Conservation (phyloP, 2,888 invertebrate species). For the Rhagonycha lutea region DNA sequence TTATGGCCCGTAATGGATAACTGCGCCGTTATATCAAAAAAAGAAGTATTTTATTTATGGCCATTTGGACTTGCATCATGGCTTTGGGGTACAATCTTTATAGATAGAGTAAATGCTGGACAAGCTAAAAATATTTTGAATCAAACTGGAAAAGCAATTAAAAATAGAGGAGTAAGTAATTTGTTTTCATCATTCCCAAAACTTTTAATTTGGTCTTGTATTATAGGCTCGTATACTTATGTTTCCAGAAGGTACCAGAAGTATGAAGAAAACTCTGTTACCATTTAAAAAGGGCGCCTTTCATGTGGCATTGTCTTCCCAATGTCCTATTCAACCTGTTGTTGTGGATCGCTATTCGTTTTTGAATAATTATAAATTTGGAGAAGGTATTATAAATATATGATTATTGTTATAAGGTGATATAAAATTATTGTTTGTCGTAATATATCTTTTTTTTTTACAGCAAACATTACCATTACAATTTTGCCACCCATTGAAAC, state of each 20-base stretch:
- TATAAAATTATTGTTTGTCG: no score
- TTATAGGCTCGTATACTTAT: slow-evolving; percentile 68
- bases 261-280: slow-evolving; percentile 73
- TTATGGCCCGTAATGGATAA: slow-evolving; percentile 82
- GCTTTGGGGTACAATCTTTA: slow-evolving; percentile 89
- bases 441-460: slow-evolving; percentile 13
- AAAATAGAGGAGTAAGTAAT: slow-evolving; percentile 62
- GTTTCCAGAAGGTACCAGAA: slow-evolving; percentile 93
- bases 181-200: neutral
- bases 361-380: slow-evolving; percentile 62
- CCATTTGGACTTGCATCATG: slow-evolving; percentile 85
- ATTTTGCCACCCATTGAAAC: slow-evolving; percentile 77
- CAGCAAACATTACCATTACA: slow-evolving; percentile 71
- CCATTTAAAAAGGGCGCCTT: slow-evolving; percentile 97
- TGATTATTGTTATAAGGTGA: slow-evolving; percentile 9
- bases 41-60: slow-evolving; percentile 78
- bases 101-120: slow-evolving; percentile 74
- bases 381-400: slow-evolving; percentile 59
- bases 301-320: slow-evolving; percentile 84
- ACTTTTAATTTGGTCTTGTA: neutral
- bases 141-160: slow-evolving; percentile 70
- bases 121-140: slow-evolving; percentile 76
- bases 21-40: slow-evolving; percentile 83
- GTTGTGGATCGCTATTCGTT: slow-evolving; percentile 85
- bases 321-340: slow-evolving; percentile 86